A percentile compares a stretch with the other conserved stretches of the same genome.
These are phyloP conservation scores for Megamerina dolium DNA, from an alignment of 2,888 invertebrate genomes.

Conservation along the genomic window DNA sequence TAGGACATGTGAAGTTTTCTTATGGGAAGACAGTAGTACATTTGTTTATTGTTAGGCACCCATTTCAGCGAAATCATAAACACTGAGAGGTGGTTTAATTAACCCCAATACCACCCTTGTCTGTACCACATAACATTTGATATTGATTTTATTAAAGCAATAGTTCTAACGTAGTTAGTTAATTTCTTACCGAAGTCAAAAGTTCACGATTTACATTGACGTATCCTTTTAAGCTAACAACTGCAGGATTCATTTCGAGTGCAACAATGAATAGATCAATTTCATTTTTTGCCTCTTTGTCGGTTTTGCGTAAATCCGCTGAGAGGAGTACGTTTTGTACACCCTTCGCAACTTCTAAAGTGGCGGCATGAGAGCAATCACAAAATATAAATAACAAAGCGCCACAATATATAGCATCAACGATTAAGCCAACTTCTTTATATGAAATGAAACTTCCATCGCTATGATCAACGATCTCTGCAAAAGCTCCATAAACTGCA, in stretches of 20 bases:
- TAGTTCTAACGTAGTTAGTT: too few relatives aligned
- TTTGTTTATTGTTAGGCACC: too few relatives aligned
- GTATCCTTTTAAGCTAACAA: constrained; percentile 62
- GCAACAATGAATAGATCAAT: constrained; percentile 64
- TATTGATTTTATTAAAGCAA: too few relatives aligned
- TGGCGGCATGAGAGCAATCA: constrained; percentile 62
- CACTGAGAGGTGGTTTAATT: too few relatives aligned
- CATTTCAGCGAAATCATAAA: too few relatives aligned
- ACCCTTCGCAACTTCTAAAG: constrained; percentile 58
- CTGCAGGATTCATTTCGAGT: constrained; percentile 65
- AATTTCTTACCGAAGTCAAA: constrained; percentile 55
- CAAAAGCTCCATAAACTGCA: constrained; percentile 61
- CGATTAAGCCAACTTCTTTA: constrained; percentile 62
- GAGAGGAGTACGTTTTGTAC: constrained; percentile 59
- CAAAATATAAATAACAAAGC: constrained; percentile 59
- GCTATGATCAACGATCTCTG: constrained; percentile 59
- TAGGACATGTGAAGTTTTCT: too few relatives aligned
- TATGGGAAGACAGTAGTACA: too few relatives aligned
- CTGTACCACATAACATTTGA: too few relatives aligned
- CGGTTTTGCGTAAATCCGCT: constrained; percentile 55
- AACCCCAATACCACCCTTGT: too few relatives aligned
- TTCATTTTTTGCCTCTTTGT: constrained; percentile 59
- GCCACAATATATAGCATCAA: constrained; percentile 59
- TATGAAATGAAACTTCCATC: constrained; percentile 55
- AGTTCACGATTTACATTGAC: constrained; percentile 61